These are phyloP conservation scores for Chesias legatella DNA, from an alignment of 2,888 invertebrate genomes.

Conservation along the genomic window DNA sequence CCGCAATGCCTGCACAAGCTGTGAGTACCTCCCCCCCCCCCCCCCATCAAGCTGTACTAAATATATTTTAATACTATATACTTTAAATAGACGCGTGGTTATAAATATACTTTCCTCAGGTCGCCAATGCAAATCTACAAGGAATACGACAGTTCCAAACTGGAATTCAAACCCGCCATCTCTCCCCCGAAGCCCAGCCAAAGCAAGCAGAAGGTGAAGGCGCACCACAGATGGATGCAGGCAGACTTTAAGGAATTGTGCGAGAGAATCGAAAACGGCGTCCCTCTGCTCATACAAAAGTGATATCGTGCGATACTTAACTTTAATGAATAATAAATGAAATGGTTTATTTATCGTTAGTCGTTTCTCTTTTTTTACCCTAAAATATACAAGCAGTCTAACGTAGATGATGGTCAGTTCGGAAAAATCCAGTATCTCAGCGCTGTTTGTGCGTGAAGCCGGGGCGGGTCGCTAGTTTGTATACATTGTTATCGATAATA, in stretches of 20 bases:
- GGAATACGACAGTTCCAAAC: constrained; percentile 84
- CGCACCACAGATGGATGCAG: constrained; percentile 63
- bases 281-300: constrained; percentile 36
- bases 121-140: constrained; percentile 82
- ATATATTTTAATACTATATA: too few relatives aligned
- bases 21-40: constrained; percentile 67
- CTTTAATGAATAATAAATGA: constrained; percentile 2
- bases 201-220: constrained; percentile 35
- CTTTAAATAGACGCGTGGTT: too few relatives aligned
- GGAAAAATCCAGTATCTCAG: too few relatives aligned
- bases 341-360: too few relatives aligned
- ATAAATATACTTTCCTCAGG: constrained; percentile 77
- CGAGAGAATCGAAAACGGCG: constrained; percentile 46
- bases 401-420: too few relatives aligned
- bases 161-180: constrained; percentile 87
- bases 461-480: too few relatives aligned
- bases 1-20: constrained; percentile 83
- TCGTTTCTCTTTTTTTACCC: too few relatives aligned
- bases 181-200: constrained; percentile 79
- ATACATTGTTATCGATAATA: too few relatives aligned
- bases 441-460: too few relatives aligned
- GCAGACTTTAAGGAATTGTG: constrained; percentile 65
- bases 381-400: too few relatives aligned
- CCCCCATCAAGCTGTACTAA: too few relatives aligned
- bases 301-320: constrained; percentile 18